phyloP scores from a whole-genome alignment of 2,888 invertebrate genomes.

The Sinhomidia bicolor region DNA sequence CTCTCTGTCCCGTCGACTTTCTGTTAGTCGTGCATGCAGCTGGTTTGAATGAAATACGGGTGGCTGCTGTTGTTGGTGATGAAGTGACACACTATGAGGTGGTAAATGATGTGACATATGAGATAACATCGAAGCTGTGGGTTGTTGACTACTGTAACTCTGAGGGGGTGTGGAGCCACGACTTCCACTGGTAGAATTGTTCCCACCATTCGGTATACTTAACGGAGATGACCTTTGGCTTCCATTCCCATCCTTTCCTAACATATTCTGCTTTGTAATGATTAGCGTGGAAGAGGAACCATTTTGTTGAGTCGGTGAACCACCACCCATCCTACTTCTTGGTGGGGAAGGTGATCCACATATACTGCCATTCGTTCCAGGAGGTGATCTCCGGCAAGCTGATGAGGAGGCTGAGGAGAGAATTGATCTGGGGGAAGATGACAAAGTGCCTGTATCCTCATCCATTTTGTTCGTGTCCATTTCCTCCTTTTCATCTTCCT shows the following conservation, averaged over 20 bases:
- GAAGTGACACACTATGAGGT: conserved; percentile 71
- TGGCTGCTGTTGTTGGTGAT: conserved; percentile 61
- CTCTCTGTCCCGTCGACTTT: conserved; percentile 63
- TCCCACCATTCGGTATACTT: conserved; percentile 66
- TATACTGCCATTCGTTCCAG: conserved; percentile 47
- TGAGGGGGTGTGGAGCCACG: conserved; percentile 74
- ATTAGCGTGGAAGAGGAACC: conserved; percentile 74
- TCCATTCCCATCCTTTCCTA: conserved; percentile 63
- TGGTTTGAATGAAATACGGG: conserved; percentile 75
- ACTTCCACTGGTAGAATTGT: conserved; percentile 64
- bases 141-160: conserved; percentile 61
- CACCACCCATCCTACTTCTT: conserved; percentile 67
- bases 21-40: conserved; percentile 77
- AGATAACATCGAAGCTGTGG: conserved; percentile 73
- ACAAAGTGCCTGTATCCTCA: conserved; percentile 61
- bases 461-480: conserved; percentile 75
- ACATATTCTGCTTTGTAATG: conserved; percentile 75
- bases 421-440: conserved; percentile 71
- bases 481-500: conserved; percentile 69
- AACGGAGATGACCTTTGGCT: conserved; percentile 73
- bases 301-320: conserved; percentile 63
- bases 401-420: conserved; percentile 75
- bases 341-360: conserved; percentile 62
- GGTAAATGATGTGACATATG: conserved; percentile 72
- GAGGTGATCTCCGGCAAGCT: conserved; percentile 68